These are phyloP conservation scores for Vireo altiloquus DNA, from an alignment of 2,113 vertebrate species.

Conservation along the genomic window DNA sequence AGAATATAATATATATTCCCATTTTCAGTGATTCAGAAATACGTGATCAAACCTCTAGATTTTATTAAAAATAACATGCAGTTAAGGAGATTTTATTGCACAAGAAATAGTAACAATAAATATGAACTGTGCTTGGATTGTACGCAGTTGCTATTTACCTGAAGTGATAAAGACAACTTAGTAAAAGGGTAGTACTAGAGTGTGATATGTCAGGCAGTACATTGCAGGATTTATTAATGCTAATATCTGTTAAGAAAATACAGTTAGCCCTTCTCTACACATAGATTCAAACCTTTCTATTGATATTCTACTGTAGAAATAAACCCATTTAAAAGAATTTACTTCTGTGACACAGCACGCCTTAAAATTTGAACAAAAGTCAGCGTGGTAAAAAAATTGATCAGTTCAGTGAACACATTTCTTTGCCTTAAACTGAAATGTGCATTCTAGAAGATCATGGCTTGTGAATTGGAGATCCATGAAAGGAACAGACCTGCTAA, in stretches of 20 bases:
- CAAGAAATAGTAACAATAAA: background rate
- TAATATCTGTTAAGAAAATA: background rate
- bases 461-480: background rate
- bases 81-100: background rate
- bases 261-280: background rate
- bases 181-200: background rate
- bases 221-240: background rate
- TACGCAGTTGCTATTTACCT: background rate
- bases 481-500: conserved; percentile 58
- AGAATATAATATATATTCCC: background rate
- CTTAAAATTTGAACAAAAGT: conserved; percentile 2
- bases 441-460: background rate
- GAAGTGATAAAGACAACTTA: background rate
- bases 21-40: background rate
- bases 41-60: background rate
- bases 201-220: background rate
- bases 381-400: background rate
- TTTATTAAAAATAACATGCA: background rate
- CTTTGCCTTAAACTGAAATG: conserved; percentile 35
- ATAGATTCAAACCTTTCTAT: background rate
- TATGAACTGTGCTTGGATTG: background rate
- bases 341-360: background rate
- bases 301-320: background rate
- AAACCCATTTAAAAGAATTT: background rate
- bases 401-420: conserved; percentile 28